Percentiles rank a stretch among this genome's conserved stretches.
These are phyloP conservation scores for Trissolcus japonicus DNA, from an alignment of 2,888 invertebrate genomes.

Conservation along the genomic window DNA sequence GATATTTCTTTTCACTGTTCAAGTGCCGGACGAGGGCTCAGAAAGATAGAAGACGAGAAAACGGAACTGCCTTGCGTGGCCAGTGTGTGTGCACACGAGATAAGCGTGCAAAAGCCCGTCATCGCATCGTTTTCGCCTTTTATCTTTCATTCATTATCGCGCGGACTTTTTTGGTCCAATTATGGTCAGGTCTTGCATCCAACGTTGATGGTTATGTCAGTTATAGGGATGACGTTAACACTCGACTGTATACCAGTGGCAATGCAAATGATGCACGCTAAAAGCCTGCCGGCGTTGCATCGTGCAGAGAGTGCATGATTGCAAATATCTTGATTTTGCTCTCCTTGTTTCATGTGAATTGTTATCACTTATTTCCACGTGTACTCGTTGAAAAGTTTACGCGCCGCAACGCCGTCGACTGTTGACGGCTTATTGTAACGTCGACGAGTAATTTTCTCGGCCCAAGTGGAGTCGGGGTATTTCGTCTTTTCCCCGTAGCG, in stretches of 20 bases:
- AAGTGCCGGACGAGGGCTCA: conserved; percentile 41
- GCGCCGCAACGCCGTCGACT: conserved; percentile 1
- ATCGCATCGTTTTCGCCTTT: conserved; percentile 53
- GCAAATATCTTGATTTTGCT: conserved; percentile 50
- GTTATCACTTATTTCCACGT: conserved; percentile 36
- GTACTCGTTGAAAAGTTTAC: conserved; percentile 46
- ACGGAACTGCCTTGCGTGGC: conserved; percentile 69
- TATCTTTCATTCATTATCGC: conserved; percentile 54
- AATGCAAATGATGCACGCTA: conserved; percentile 30
- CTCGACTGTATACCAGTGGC: conserved; percentile 13
- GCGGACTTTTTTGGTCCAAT: neutral
- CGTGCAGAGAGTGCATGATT: conserved; percentile 48
- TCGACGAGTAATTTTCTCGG: conserved; percentile 33
- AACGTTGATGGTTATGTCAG: conserved; percentile 22
- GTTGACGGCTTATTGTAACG: conserved; percentile 22
- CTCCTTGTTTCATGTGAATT: conserved; percentile 29
- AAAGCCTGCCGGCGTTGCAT: conserved; percentile 18
- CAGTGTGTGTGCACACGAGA: conserved; percentile 70
- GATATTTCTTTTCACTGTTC: too few relatives aligned
- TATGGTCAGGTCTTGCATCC: neutral
- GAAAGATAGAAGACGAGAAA: conserved; percentile 64
- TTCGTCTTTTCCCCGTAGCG: conserved; percentile 19
- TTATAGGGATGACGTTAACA: conserved; percentile 23
- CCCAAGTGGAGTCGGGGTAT: conserved; percentile 15
- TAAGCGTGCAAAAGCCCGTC: conserved; percentile 64